These are phyloP conservation scores for Hyperopisus bebe DNA, from an alignment of 2,113 vertebrate species.

Conservation along the genomic window DNA sequence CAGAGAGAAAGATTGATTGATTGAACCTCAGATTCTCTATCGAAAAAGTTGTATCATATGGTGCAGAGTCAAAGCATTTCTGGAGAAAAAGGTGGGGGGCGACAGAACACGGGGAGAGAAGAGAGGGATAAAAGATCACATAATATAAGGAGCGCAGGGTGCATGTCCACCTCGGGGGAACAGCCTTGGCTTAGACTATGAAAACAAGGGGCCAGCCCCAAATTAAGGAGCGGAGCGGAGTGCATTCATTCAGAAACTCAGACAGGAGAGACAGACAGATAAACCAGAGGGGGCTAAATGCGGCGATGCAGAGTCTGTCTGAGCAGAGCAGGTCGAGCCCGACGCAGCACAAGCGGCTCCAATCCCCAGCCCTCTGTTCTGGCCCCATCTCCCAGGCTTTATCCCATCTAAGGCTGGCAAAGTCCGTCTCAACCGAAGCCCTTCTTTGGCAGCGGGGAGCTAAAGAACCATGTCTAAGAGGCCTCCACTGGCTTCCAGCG, in stretches of 20 bases:
- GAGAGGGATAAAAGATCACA: not conserved
- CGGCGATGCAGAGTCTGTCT: slow-evolving; percentile 47
- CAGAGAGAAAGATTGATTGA: not conserved
- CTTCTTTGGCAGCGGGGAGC: slow-evolving; percentile 28
- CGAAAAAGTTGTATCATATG: not conserved
- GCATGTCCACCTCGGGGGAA: slow-evolving; percentile 40
- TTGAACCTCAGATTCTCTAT: not conserved
- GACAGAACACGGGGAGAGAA: not conserved
- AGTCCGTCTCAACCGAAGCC: slow-evolving; percentile 43
- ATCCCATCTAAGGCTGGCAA: not conserved
- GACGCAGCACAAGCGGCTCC: not conserved
- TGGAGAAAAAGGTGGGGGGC: not conserved
- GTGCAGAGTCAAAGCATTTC: not conserved
- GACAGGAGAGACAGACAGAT: slow-evolving; percentile 48
- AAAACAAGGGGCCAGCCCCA: slow-evolving; percentile 27
- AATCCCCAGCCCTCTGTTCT: not conserved
- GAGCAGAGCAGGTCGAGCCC: slow-evolving; percentile 52
- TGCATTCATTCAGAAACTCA: slow-evolving; percentile 41
- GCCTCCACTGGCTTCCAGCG: slow-evolving; percentile 44
- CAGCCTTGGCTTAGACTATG: slow-evolving; percentile 32
- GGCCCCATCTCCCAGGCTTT: not conserved
- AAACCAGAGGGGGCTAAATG: slow-evolving; percentile 51
- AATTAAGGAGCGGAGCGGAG: not conserved
- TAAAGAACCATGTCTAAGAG: slow-evolving; percentile 33
- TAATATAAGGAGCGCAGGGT: not conserved